Evolutionary conservation across 2,113 vertebrate genomes (phyloP).

Genomic region (Grammomys surdaster): DNA sequence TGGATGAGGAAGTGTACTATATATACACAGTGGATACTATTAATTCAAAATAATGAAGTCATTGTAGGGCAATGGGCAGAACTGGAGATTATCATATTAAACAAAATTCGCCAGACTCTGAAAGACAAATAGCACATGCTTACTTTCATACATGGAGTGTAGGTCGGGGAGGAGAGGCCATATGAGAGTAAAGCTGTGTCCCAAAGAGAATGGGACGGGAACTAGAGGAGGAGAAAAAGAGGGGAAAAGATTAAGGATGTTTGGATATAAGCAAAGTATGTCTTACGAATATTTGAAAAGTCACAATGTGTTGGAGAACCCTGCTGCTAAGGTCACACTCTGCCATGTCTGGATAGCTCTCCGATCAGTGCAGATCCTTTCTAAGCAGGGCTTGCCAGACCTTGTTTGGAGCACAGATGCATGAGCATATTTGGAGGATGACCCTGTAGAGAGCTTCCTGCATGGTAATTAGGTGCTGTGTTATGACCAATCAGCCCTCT

Average conservation of each 20-base stretch:
- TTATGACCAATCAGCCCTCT: no score
- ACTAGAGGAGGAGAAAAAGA: not conserved
- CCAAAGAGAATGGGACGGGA: not conserved
- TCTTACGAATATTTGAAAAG: not conserved
- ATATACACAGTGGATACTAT: not conserved
- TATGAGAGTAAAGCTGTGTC: not conserved
- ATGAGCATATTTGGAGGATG: no score
- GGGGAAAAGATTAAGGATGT: not conserved
- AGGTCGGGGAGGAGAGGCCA: accelerated
- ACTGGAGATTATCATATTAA: not conserved
- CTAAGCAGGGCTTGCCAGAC: no score
- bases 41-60: not conserved
- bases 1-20: not conserved
- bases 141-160: not conserved
- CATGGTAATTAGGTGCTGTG: no score
- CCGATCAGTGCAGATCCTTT: no score
- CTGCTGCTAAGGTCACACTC: no score
- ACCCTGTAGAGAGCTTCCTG: no score
- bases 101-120: not conserved
- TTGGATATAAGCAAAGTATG: not conserved
- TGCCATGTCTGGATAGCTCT: no score
- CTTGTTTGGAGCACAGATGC: no score
- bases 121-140: not conserved
- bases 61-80: not conserved
- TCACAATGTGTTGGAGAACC: not conserved